Percentiles rank a stretch among this genome's conserved stretches.
These are phyloP conservation scores for Athalia cordata DNA, from an alignment of 2,888 invertebrate genomes.

Conservation along the genomic window DNA sequence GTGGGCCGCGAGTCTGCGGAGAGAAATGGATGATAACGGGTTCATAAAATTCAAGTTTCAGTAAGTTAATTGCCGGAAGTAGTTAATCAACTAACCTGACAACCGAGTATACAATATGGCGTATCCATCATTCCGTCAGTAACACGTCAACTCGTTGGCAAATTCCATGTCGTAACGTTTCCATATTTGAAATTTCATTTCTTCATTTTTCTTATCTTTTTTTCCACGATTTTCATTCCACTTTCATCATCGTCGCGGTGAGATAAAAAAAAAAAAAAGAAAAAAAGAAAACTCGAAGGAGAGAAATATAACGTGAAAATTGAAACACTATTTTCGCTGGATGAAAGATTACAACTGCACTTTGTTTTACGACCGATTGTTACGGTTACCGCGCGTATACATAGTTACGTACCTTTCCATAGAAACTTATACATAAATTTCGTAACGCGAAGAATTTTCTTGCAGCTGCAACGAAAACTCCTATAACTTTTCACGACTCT, in stretches of 20 bases:
- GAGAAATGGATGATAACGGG: neutral
- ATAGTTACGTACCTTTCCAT: no score
- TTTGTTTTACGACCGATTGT: slow-evolving; percentile 35
- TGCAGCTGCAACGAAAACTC: neutral
- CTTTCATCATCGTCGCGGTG: no score
- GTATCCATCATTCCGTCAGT: no score
- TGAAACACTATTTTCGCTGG: neutral
- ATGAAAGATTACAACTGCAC: slow-evolving; percentile 34
- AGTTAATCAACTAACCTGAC: neutral
- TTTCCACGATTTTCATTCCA: no score
- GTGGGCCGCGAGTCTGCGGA: neutral
- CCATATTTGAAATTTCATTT: no score
- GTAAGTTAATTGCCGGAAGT: neutral
- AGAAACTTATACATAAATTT: neutral
- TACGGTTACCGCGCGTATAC: no score
- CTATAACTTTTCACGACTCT: slow-evolving; percentile 27
- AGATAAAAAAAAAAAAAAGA: neutral
- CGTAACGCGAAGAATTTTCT: neutral
- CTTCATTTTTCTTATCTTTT: no score
- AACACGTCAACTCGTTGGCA: no score
- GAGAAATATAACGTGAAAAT: neutral
- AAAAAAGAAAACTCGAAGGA: neutral
- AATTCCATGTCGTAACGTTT: no score
- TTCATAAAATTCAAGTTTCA: slow-evolving; percentile 6
- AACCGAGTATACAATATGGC: neutral